Percentiles rank a stretch among this genome's conserved stretches.
phyloP scores from a whole-genome alignment of 2,888 invertebrate species.

The Chouioia cunea region DNA sequence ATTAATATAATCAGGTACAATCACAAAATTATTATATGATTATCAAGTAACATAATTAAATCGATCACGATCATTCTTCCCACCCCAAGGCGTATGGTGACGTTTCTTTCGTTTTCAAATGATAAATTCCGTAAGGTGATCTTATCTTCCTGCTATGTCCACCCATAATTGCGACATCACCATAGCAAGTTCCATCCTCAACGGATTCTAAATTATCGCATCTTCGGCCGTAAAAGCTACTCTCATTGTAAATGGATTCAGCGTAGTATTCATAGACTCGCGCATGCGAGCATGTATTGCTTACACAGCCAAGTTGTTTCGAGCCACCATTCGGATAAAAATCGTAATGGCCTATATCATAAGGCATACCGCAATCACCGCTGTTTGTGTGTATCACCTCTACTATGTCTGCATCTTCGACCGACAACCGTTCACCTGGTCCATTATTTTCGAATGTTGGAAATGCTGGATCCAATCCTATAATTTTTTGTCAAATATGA shows the following conservation, averaged over 20 bases:
- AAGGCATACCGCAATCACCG: conserved; percentile 58
- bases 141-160: not conserved
- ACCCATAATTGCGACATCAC: conserved; percentile 37
- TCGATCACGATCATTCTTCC: not conserved
- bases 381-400: conserved; percentile 66
- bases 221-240: conserved; percentile 50
- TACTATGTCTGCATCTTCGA: conserved; percentile 62
- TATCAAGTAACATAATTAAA: no score
- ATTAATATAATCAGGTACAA: no score
- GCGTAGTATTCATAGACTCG: conserved; percentile 58
- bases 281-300: conserved; percentile 59
- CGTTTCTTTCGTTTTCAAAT: conserved; percentile 17
- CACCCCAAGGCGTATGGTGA: conserved; percentile 10
- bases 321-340: conserved; percentile 66
- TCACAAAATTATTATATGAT: no score
- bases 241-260: conserved; percentile 57
- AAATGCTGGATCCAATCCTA: conserved; percentile 53
- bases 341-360: conserved; percentile 61
- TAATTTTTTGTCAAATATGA: not conserved
- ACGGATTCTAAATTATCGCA: conserved; percentile 44
- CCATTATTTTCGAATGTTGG: conserved; percentile 47
- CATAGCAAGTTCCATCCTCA: conserved; percentile 32
- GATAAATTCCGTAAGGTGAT: conserved; percentile 10
- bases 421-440: conserved; percentile 56
- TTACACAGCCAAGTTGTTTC: conserved; percentile 58